phyloP scores from a whole-genome alignment of 2,113 vertebrate species.

The Origma solitaria region DNA sequence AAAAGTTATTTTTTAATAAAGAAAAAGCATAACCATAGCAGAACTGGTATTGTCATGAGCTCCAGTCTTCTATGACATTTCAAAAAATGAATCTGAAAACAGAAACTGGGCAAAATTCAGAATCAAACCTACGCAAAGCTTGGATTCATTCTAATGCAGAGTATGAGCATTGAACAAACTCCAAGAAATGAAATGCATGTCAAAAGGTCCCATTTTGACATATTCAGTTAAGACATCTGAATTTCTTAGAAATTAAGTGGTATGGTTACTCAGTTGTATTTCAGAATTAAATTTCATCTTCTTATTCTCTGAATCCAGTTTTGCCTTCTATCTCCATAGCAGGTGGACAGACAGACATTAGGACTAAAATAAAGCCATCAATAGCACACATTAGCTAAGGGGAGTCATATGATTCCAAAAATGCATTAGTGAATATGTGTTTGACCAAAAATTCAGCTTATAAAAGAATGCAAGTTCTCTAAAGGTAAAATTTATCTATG shows the following conservation, averaged over 20 bases:
- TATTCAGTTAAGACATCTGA: background rate
- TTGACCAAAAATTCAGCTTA: background rate
- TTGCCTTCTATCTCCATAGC: background rate
- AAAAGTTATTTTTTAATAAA: background rate
- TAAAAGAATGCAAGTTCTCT: background rate
- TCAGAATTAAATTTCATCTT: background rate
- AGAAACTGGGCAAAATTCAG: background rate
- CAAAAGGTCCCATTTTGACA: background rate
- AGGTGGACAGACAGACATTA: background rate
- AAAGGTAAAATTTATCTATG: background rate
- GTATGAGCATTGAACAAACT: background rate
- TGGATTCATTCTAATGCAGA: background rate
- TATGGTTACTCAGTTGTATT: background rate
- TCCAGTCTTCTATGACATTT: fast-evolving
- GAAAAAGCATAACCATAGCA: background rate
- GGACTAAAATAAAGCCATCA: background rate
- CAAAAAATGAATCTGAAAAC: background rate
- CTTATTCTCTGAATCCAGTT: background rate
- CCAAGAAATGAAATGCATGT: background rate
- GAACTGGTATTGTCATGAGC: background rate
- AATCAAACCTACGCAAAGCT: background rate
- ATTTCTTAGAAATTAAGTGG: background rate
- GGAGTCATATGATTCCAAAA: background rate
- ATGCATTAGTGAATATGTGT: background rate
- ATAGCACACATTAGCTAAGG: background rate